Base-by-base conservation (phyloP, 2,888 invertebrate genomes). In the Parnassius orleans region DNA sequence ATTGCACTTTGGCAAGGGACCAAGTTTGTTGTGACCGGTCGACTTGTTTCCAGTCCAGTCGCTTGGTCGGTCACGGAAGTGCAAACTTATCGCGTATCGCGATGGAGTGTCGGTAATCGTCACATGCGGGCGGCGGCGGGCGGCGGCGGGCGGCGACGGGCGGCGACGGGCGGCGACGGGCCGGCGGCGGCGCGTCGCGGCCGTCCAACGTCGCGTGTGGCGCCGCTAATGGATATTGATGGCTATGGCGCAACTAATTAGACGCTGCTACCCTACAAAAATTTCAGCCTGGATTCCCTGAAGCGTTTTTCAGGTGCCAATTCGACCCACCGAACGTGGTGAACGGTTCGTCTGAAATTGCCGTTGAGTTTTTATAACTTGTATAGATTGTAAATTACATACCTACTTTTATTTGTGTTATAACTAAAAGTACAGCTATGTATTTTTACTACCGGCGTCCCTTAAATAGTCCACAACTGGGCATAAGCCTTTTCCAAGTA, bases 171-270 rank as follows among this genome's bases (percentile, higher is more conserved):
- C 68, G 72, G 71, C 72, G 63, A 46, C 10, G 65, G 67, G 61
- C 73, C 68, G 71, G 68, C 70, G 72, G 57, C 67, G 71, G 65
- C 72, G 65, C 68, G 69, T 61, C 65, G 63, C 64, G 56, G 74
- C 57, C 73, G 74, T 61, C 72, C 67, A 76, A 68, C 78, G 83
- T 90, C 85, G 90, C 90, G 90, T 90, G 90, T 78, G 88, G 89
- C 88, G 89, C 89, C 89, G 73, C 79, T 90, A 90, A 90, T 90
- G 88, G 89, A 89, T 88, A 90, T 91, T 88, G 90, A 90, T 90
- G 90, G 85, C 83, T 79, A 81, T 81, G 81, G 81, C 80, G 82
- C 83, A 81, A 84, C 89, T 90, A 90, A 90, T 90, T 90, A 88
- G 78, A 83, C 81, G 72, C 68, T 69, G 50, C 63, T 66, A 66